These are phyloP conservation scores for Betta splendens DNA, from an alignment of 2,797 vertebrate species.

Conservation along the genomic window DNA sequence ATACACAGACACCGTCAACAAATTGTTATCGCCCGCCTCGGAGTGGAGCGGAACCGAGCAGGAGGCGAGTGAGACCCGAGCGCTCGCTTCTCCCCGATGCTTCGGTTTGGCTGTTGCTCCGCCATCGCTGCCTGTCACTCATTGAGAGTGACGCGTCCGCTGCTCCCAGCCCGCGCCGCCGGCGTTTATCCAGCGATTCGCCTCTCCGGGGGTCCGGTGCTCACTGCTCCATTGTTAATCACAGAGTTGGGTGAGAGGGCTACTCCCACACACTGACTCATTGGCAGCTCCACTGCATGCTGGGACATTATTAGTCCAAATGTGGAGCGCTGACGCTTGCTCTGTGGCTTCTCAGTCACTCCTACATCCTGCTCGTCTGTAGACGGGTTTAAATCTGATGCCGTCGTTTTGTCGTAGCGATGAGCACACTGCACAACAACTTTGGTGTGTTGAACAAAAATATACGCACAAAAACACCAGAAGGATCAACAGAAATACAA, in stretches of 20 bases:
- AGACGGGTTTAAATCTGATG: slow-evolving; percentile 21
- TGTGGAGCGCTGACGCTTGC: slow-evolving; percentile 37
- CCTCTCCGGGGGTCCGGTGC: slow-evolving; percentile 60
- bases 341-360: slow-evolving; percentile 38
- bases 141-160: slow-evolving; percentile 60
- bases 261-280: slow-evolving; percentile 69
- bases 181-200: slow-evolving; percentile 65
- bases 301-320: slow-evolving; percentile 67
- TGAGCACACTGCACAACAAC: too few relatives aligned
- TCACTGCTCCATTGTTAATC: slow-evolving; percentile 70
- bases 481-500: neutral
- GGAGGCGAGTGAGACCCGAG: slow-evolving; percentile 47
- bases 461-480: neutral
- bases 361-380: slow-evolving; percentile 46
- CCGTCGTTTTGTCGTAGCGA: slow-evolving; percentile 13
- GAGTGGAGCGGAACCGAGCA: slow-evolving; percentile 31
- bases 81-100: slow-evolving; percentile 51
- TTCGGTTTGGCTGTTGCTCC: slow-evolving; percentile 41
- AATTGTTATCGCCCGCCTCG: slow-evolving; percentile 39
- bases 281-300: slow-evolving; percentile 51
- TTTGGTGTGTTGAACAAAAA: neutral
- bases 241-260: slow-evolving; percentile 62
- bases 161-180: slow-evolving; percentile 41
- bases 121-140: slow-evolving; percentile 65
- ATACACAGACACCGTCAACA: slow-evolving; percentile 61